Evolutionary conservation across 2,797 vertebrate species (phyloP).

Genomic region (Lindbergichthys nudifrons): DNA sequence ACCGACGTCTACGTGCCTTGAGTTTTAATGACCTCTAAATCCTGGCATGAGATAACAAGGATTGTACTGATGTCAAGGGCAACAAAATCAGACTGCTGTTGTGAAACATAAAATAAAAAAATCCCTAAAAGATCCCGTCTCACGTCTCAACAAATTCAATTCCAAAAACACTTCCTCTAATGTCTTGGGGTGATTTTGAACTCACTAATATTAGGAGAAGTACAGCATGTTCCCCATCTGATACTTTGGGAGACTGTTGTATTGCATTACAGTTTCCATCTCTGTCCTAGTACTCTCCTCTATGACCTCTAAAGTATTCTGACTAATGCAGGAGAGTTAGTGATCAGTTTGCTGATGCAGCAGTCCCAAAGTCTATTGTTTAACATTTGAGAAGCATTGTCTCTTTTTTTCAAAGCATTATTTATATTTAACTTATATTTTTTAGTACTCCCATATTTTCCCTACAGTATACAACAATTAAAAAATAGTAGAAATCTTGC

Average conservation of each 20-base stretch:
- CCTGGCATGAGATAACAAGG: not conserved
- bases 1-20: not conserved
- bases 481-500: not conserved
- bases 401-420: not conserved
- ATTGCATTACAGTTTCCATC: slow-evolving; percentile 9
- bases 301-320: slow-evolving; percentile 15
- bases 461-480: not conserved
- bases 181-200: not conserved
- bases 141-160: not conserved
- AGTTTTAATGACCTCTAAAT: slow-evolving; percentile 7
- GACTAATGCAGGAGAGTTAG: slow-evolving; percentile 15
- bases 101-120: slow-evolving; percentile 1
- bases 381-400: slow-evolving; percentile 3
- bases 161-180: not conserved
- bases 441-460: too few species aligned
- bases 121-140: not conserved
- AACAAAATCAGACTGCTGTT: not conserved
- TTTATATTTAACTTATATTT: not conserved
- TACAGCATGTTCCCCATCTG: slow-evolving; percentile 12
- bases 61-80: slow-evolving; percentile 3
- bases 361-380: not conserved
- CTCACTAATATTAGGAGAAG: not conserved
- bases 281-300: not conserved
- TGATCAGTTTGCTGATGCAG: slow-evolving; percentile 15
- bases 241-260: not conserved